Evolutionary conservation across 2,888 invertebrate species (phyloP), one percentile per base, ranked within the genome.

Genomic region (Oligia fasciuncula): DNA sequence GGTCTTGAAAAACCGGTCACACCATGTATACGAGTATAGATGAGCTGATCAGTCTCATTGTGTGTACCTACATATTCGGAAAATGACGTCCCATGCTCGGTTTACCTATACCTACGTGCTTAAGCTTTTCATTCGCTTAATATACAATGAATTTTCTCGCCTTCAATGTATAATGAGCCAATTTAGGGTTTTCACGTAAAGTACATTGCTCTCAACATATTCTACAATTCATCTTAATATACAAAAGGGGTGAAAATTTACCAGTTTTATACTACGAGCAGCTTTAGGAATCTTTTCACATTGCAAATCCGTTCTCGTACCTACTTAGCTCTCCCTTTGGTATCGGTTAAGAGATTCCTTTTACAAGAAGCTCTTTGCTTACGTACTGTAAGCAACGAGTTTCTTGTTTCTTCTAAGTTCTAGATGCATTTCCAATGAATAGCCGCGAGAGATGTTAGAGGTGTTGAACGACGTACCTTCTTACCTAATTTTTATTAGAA

Each of bases 301-400:
- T 54, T 70, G 29, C 14, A 83, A 77, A 83, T 77, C 49, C 57
- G 23, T 80, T 76, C 76, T 43, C 0, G 35, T 70, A 70, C 13
- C 40, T 62, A 76, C 67, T 82, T 23, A 40, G 23, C 40, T 49
- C 43, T 62, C 14, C 67, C 60, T 57, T 69, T 62, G 40, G 49
- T 71, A 43, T 60, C 35, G 19, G 71, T 51, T 51, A 60, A 63
- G 17, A 60, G 3, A 73, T 51, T 79, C 46, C 35, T 73, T 79
- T 84, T 0, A 46, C 2, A 67, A 67, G 29, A 29, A 51, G 0
- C n/a, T 57, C 4, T 1, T 23, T 76, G n/a, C 35, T 29, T 40
- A 51, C 40, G 29, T 29, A 29, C 29, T 29, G 29, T 29, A 29
- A 29, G 29, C 29, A 29, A 29, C 29, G 29, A 29, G 29, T 29